Percentiles rank a stretch among this genome's conserved stretches.
phyloP scores from a whole-genome alignment of 2,113 vertebrate genomes.

The Macquaria australasica region DNA sequence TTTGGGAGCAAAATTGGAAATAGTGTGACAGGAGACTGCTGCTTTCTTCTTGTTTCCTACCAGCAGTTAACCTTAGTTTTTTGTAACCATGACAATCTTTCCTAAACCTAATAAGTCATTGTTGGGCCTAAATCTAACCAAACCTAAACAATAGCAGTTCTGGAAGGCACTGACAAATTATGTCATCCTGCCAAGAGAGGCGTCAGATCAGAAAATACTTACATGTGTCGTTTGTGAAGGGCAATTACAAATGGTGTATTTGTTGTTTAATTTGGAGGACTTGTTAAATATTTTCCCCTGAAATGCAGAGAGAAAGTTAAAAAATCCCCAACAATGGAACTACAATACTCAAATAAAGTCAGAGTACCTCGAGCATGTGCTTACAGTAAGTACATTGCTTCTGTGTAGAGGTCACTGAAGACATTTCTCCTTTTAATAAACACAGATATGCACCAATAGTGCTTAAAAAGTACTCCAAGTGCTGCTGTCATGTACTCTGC shows the following conservation, averaged over 20 bases:
- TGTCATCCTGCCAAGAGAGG: background rate
- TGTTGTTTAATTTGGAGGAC: background rate
- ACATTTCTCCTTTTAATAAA: background rate
- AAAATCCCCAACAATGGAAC: background rate
- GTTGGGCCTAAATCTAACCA: background rate
- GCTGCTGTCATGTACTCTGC: background rate
- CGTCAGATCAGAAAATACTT: background rate
- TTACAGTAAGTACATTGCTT: background rate
- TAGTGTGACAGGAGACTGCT: background rate
- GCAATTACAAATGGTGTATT: background rate
- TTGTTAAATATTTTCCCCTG: background rate
- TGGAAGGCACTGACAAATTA: background rate
- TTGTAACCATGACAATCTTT: background rate
- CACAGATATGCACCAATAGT: background rate
- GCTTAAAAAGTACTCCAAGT: background rate
- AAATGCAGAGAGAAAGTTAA: background rate
- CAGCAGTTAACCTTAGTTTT: background rate
- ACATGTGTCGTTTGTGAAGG: background rate
- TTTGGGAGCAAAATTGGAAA: background rate
- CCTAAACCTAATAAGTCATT: background rate
- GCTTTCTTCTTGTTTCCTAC: background rate
- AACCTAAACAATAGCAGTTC: background rate
- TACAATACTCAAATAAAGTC: background rate
- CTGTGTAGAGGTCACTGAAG: background rate
- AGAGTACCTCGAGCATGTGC: too few species aligned